Evolutionary conservation across 2,888 invertebrate species (phyloP).

Genomic region (Cartodere bifasciata): DNA sequence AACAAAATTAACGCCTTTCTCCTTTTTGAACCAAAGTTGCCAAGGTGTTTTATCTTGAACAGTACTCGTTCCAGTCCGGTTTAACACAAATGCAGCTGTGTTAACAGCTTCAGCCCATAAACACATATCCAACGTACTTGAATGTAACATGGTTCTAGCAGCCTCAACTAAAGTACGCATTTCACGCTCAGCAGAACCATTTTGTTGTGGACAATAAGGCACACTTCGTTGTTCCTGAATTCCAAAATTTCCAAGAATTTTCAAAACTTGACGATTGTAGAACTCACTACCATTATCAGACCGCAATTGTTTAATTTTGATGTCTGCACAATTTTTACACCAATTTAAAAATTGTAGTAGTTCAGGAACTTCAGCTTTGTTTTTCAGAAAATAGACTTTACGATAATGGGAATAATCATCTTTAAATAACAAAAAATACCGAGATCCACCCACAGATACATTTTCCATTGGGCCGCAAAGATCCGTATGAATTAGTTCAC

Average conservation of each 20-base stretch:
- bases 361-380: constrained; percentile 15
- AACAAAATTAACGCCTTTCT: too few species aligned
- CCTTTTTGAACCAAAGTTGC: constrained; percentile 25
- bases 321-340: constrained; percentile 21
- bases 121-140: constrained; percentile 16
- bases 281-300: constrained; percentile 24
- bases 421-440: constrained; percentile 15
- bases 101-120: constrained; percentile 27
- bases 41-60: constrained; percentile 20
- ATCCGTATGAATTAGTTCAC: constrained; percentile 12
- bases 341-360: constrained; percentile 15
- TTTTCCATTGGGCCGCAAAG: constrained; percentile 13
- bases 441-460: constrained; percentile 7
- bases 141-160: constrained; percentile 20
- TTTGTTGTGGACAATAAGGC: constrained; percentile 27
- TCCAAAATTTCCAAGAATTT: constrained; percentile 17
- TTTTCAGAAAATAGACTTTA: constrained; percentile 15
- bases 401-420: constrained; percentile 17
- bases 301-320: constrained; percentile 18
- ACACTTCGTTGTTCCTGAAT: constrained; percentile 22
- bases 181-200: constrained; percentile 26
- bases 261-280: constrained; percentile 16
- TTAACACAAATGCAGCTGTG: constrained; percentile 15
- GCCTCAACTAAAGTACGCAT: constrained; percentile 26
- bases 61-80: constrained; percentile 15